These are phyloP conservation scores for Panthera uncia DNA, from an alignment of 2,113 vertebrate species.

Conservation along the genomic window DNA sequence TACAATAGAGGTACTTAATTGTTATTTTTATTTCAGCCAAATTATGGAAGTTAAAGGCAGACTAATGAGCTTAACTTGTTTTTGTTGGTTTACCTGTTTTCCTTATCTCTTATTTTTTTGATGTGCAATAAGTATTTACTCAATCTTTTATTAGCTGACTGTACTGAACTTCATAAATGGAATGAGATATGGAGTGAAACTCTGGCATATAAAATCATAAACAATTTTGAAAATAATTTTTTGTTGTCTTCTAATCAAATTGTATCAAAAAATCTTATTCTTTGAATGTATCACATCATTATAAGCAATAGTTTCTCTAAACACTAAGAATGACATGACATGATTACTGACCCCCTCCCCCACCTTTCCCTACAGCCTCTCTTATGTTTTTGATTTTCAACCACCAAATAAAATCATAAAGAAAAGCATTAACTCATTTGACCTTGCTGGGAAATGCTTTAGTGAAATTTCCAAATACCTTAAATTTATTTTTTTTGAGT, in stretches of 20 bases:
- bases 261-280: not conserved
- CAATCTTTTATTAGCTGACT: not conserved
- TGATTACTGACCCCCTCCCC: not conserved
- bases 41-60: not conserved
- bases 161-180: not conserved
- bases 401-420: not conserved
- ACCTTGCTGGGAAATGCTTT: not conserved
- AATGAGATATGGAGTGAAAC: not conserved
- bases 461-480: not conserved
- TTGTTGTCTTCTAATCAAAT: not conserved
- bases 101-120: not conserved
- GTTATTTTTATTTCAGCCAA: slow-evolving; percentile 2
- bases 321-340: not conserved
- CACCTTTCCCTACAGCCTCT: not conserved
- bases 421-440: not conserved
- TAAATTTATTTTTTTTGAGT: not conserved
- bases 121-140: not conserved
- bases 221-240: not conserved
- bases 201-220: not conserved
- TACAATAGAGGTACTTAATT: not conserved
- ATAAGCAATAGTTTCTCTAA: not conserved
- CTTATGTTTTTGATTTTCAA: not conserved
- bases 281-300: not conserved
- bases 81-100: not conserved
- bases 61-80: not conserved